Percentiles rank a stretch among this genome's conserved stretches.
Evolutionary conservation across 2,113 vertebrate species (phyloP).

Genomic region (Numida meleagris): DNA sequence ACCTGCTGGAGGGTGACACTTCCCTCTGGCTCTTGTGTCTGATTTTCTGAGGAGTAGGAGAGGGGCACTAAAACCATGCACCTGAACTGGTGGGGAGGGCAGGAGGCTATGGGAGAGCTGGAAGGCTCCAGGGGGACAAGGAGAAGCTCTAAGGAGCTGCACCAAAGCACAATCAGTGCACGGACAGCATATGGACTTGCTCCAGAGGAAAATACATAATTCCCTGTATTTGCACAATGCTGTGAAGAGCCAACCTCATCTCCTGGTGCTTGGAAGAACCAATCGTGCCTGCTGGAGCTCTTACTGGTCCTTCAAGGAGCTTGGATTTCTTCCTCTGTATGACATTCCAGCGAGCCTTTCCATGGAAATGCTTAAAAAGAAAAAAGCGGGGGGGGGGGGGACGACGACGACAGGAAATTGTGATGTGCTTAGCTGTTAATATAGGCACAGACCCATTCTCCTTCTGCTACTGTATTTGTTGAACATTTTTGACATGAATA

Average conservation of each 20-base stretch:
- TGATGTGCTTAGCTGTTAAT: slow-evolving; percentile 37
- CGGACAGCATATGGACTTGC: background rate
- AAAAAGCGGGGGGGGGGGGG: background rate
- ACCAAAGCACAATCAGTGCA: background rate
- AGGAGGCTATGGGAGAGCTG: rapidly evolving
- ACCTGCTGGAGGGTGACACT: background rate
- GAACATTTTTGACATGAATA: slow-evolving; percentile 37
- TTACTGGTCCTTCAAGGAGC: background rate
- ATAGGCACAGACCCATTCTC: background rate
- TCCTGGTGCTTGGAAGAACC: slow-evolving; percentile 3
- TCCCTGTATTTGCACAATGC: slow-evolving; percentile 6
- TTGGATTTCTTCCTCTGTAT: background rate
- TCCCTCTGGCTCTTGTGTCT: background rate
- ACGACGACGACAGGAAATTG: slow-evolving; percentile 57
- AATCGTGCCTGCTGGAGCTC: slow-evolving; percentile 38
- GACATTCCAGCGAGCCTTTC: slow-evolving; percentile 39
- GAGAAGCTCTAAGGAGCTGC: background rate
- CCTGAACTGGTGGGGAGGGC: background rate
- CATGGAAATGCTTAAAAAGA: slow-evolving; percentile 18
- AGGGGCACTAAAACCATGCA: rapidly evolving
- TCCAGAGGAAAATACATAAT: background rate
- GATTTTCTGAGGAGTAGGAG: background rate
- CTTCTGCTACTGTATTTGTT: slow-evolving; percentile 7
- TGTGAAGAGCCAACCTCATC: background rate
- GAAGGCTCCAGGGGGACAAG: background rate